A percentile compares a stretch with the other conserved stretches of the same genome.
These are phyloP conservation scores for Dasypus novemcinctus DNA, from an alignment of 2,113 vertebrate genomes.

Conservation along the genomic window DNA sequence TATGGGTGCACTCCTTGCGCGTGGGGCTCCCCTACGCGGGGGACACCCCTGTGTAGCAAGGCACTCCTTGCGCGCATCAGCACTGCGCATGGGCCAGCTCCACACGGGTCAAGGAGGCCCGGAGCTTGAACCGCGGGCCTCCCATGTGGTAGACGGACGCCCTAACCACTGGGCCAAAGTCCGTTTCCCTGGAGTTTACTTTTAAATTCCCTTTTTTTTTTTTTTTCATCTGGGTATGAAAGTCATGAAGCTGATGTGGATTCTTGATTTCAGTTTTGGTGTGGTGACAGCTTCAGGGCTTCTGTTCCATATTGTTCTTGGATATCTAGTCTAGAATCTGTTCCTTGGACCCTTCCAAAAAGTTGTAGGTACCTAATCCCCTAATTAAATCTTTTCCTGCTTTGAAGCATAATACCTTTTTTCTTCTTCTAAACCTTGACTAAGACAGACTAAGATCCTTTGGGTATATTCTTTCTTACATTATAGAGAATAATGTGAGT, in stretches of 20 bases:
- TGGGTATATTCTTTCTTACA: slow-evolving; percentile 3
- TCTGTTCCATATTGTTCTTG: neutral
- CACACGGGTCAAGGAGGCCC: too few species aligned
- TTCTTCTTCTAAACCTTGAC: neutral
- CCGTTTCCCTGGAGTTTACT: neutral
- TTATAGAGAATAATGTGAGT: neutral
- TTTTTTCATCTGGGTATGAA: neutral
- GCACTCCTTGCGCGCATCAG: too few species aligned
- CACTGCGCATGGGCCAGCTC: too few species aligned
- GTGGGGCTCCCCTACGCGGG: too few species aligned
- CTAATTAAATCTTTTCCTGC: neutral
- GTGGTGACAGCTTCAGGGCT: neutral
- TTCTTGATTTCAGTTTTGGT: neutral
- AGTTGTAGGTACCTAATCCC: neutral
- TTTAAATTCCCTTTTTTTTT: neutral
- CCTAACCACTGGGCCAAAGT: too few species aligned
- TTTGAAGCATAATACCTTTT: neutral
- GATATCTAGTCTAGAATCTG: neutral
- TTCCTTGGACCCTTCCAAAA: neutral
- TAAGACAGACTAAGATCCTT: neutral
- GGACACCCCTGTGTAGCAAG: too few species aligned
- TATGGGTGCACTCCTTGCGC: too few species aligned
- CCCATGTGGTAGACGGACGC: too few species aligned
- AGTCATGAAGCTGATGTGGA: neutral
- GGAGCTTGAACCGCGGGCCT: too few species aligned